Evolutionary conservation across 1,140 invertebrate genomes (phyloP).

Genomic region (Pseudomyrmex gracilis): DNA sequence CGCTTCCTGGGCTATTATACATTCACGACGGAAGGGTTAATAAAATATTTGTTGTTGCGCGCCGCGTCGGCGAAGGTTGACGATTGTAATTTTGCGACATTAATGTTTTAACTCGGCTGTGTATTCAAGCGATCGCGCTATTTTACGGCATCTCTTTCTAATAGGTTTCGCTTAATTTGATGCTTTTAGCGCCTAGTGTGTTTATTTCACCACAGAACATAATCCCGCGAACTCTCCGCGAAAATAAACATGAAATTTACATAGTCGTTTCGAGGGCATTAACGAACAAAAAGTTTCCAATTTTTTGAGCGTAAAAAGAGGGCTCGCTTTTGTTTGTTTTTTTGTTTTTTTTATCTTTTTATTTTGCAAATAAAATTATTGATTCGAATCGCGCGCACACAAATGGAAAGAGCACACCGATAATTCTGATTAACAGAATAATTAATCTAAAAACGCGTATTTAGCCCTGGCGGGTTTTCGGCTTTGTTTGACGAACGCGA

Average conservation of each 20-base stretch:
- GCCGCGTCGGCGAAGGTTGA: neutral
- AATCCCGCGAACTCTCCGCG: neutral
- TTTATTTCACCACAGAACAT: neutral
- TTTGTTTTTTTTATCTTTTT: neutral
- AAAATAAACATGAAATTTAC: conserved; percentile 2
- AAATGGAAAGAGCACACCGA: too few relatives aligned
- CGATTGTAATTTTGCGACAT: conserved; percentile 7
- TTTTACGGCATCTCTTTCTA: neutral
- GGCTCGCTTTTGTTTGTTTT: too few relatives aligned
- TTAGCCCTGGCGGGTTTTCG: neutral
- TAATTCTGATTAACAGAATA: neutral
- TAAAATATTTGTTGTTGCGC: conserved; percentile 13
- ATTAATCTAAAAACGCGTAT: too few relatives aligned
- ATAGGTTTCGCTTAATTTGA: conserved; percentile 6
- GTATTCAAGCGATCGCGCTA: neutral
- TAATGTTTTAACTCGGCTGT: conserved; percentile 20
- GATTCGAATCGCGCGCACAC: neutral
- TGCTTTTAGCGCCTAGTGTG: neutral
- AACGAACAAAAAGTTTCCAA: conserved; percentile 9
- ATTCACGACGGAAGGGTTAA: neutral
- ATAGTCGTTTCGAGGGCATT: neutral
- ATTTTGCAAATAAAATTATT: neutral
- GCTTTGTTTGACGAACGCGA: neutral
- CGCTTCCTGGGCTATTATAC: neutral
- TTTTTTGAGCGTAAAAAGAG: neutral